Conservation (phyloP, 2,888 invertebrate genomes). For the Drosophila cognata region DNA sequence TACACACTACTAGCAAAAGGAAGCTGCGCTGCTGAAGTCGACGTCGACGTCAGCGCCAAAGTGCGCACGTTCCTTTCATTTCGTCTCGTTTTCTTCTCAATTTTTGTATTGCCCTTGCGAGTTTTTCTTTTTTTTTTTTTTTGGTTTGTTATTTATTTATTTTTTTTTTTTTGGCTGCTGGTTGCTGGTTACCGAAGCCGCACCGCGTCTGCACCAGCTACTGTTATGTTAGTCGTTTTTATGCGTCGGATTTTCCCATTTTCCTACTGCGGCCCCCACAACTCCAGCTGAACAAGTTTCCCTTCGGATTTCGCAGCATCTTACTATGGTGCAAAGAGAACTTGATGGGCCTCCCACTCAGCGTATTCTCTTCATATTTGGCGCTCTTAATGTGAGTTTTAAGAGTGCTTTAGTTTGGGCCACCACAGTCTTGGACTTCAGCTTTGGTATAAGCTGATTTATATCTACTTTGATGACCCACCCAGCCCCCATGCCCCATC, state of each 20-base stretch:
- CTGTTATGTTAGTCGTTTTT: conserved; percentile 63
- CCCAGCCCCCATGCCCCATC: neutral
- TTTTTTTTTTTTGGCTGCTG: conserved; percentile 9
- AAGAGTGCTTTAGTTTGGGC: conserved; percentile 28
- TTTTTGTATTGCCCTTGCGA: conserved; percentile 59
- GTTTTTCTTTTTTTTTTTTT: conserved; percentile 25
- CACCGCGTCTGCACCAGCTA: conserved; percentile 18
- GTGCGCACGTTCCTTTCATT: conserved; percentile 57
- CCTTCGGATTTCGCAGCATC: conserved; percentile 46
- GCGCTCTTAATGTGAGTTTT: conserved; percentile 42
- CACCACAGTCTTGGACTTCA: neutral
- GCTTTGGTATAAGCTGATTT: conserved; percentile 32
- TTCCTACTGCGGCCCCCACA: conserved; percentile 20
- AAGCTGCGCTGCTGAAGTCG: conserved; percentile 24
- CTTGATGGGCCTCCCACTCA: conserved; percentile 12
- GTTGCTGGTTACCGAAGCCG: conserved; percentile 10
- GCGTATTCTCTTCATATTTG: conserved; percentile 38
- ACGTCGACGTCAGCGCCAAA: conserved; percentile 33
- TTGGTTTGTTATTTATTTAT: conserved; percentile 12
- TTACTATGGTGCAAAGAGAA: conserved; percentile 36
- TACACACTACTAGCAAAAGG: conserved; percentile 17
- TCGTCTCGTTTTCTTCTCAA: conserved; percentile 49
- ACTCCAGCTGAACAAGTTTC: conserved; percentile 35
- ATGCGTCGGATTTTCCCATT: conserved; percentile 48
- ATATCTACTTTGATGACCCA: conserved; percentile 20